phyloP scores from a whole-genome alignment of 2,113 vertebrate species.

The Hipposideros armiger region DNA sequence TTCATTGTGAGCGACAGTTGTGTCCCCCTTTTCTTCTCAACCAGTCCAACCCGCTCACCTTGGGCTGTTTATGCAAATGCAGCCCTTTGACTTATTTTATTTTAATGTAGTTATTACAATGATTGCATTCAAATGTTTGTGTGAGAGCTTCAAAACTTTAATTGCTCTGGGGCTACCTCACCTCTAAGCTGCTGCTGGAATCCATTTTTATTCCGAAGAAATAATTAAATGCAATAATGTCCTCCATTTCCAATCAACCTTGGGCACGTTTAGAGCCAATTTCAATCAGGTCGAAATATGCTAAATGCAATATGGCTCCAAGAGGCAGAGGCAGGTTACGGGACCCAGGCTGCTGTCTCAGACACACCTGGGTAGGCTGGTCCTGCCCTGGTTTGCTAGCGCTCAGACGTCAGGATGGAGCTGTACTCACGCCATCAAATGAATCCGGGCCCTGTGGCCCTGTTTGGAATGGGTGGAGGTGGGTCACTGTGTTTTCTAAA shows the following conservation, averaged over 20 bases:
- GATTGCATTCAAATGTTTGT: conserved; percentile 64
- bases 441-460: neutral
- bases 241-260: conserved; percentile 67
- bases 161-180: conserved; percentile 47
- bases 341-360: neutral
- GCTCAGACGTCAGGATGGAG: neutral
- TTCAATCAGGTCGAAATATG: conserved; percentile 72
- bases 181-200: conserved; percentile 47
- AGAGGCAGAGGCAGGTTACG: neutral
- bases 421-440: neutral
- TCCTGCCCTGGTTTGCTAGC: neutral
- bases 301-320: neutral
- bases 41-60: conserved; percentile 58
- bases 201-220: conserved; percentile 71
- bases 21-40: neutral
- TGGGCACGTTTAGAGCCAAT: conserved; percentile 59
- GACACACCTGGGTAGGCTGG: neutral
- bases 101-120: conserved; percentile 79
- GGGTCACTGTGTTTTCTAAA: neutral
- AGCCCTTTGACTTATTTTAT: conserved; percentile 75
- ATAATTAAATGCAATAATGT: conserved; percentile 80
- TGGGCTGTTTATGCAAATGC: conserved; percentile 69
- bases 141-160: conserved; percentile 59
- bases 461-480: neutral
- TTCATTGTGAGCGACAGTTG: neutral